Base-by-base conservation (phyloP, 2,888 invertebrate genomes). In the Callosobruchus maculatus region DNA sequence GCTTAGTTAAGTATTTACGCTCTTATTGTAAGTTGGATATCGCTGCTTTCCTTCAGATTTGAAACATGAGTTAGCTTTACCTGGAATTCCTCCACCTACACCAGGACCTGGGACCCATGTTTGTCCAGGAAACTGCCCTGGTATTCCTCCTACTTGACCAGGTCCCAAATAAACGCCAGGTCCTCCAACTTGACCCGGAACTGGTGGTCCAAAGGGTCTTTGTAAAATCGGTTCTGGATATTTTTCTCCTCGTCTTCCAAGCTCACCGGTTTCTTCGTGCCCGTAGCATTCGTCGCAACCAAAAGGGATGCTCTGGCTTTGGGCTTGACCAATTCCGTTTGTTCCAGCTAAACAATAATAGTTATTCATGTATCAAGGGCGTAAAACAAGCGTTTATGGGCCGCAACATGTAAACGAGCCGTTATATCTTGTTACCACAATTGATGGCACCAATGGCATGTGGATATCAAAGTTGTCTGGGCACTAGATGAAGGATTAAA, bases 321-420 rank as follows among this genome's bases (percentile, higher is more conserved):
- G 95, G 0, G 95, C 95, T 88, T 95, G 95, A 0, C 95, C 95
- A 94, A 95, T 95, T 73, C 95, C 95, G 83, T 92, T 93, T 77
- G 89, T 91, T 70, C 95, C 95, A 88, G 91, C 95, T 95, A 21
- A 69, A 26, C 0, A 18, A 69, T 49, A 13, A 49, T 49, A 49
- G 26, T 26, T 4, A 26, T 26, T 26, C 7, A n/a, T n/a, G n/a
- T n/a, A n/a, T n/a, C n/a, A n/a, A n/a, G n/a, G n/a, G n/a, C n/a
- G n/a, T n/a, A n/a, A n/a, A n/a, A n/a, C n/a, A n/a, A n/a, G n/a
- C n/a, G n/a, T n/a, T n/a, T n/a, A n/a, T n/a, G n/a, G n/a, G n/a
- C n/a, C n/a, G n/a, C n/a, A n/a, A n/a, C n/a, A n/a, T n/a, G n/a
- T n/a, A n/a, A n/a, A n/a, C n/a, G n/a, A n/a, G n/a, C n/a, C n/a